Percentiles rank a stretch among this genome's conserved stretches.
Conservation (phyloP, 2,113 vertebrate species). For the Periophthalmodon schlosseri region DNA sequence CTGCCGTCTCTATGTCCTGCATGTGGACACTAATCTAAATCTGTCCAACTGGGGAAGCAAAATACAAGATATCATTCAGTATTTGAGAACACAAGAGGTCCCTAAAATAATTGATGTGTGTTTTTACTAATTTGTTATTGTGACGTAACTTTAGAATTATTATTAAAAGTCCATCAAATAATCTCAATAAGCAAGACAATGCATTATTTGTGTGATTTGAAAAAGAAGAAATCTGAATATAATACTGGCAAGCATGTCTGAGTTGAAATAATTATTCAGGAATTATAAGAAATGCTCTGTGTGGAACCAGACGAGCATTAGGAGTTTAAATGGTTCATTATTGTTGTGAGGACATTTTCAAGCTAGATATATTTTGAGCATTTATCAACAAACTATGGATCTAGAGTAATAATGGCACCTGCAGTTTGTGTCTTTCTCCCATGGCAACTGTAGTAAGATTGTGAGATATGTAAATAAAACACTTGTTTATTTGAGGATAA, state of each 20-base stretch:
- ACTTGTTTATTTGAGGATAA: conserved; percentile 31
- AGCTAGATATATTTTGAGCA: neutral
- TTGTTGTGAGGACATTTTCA: neutral
- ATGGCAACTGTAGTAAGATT: neutral
- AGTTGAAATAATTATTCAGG: too few species aligned
- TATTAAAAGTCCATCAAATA: neutral
- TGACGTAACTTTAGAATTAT: neutral
- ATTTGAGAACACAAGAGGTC: neutral
- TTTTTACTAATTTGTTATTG: neutral
- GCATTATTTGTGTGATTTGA: neutral
- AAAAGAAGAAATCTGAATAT: too few species aligned
- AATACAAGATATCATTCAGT: conserved; percentile 9
- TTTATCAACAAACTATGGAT: neutral
- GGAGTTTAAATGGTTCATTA: neutral
- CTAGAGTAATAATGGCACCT: neutral
- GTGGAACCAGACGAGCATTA: neutral
- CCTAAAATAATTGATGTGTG: neutral
- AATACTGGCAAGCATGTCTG: too few species aligned
- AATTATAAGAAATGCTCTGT: neutral
- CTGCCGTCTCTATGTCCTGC: conserved; percentile 50
- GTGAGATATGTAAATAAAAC: conserved; percentile 31
- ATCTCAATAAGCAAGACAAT: neutral
- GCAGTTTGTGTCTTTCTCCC: conserved; percentile 1
- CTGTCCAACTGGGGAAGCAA: conserved; percentile 24
- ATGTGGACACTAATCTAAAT: conserved; percentile 35